A percentile compares a stretch with the other conserved stretches of the same genome.
These are phyloP conservation scores for Anthophora plumipes DNA, from an alignment of 2,888 invertebrate genomes.

Conservation along the genomic window DNA sequence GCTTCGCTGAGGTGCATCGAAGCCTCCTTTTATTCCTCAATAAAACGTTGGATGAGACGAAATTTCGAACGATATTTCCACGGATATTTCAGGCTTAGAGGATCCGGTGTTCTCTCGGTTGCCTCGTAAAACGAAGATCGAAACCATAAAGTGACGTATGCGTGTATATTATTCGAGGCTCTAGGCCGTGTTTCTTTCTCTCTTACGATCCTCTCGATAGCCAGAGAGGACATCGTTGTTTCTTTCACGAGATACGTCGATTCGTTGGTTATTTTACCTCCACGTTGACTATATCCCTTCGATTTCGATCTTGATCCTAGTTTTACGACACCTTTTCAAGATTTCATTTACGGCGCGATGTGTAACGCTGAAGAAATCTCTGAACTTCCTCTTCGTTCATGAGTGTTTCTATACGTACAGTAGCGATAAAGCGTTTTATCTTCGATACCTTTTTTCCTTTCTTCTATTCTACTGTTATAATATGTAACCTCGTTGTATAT, in stretches of 20 bases:
- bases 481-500: too few relatives aligned
- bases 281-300: background rate
- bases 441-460: too few relatives aligned
- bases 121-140: conserved; percentile 31
- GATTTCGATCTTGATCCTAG: background rate
- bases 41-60: conserved; percentile 5
- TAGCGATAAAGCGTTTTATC: too few relatives aligned
- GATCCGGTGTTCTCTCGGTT: background rate
- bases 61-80: conserved; percentile 2
- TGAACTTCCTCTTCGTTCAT: background rate
- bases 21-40: too few relatives aligned
- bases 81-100: background rate
- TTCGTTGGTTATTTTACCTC: background rate
- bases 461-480: too few relatives aligned
- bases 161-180: background rate
- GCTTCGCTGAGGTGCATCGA: too few relatives aligned
- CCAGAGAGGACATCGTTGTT: conserved; percentile 21
- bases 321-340: background rate
- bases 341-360: background rate
- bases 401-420: background rate
- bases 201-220: conserved; percentile 16
- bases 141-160: conserved; percentile 28
- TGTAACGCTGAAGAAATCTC: too few relatives aligned
- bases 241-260: conserved; percentile 22
- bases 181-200: background rate